Evolutionary conservation across 2,113 vertebrate genomes (phyloP).

Genomic region (Gymnogyps californianus): DNA sequence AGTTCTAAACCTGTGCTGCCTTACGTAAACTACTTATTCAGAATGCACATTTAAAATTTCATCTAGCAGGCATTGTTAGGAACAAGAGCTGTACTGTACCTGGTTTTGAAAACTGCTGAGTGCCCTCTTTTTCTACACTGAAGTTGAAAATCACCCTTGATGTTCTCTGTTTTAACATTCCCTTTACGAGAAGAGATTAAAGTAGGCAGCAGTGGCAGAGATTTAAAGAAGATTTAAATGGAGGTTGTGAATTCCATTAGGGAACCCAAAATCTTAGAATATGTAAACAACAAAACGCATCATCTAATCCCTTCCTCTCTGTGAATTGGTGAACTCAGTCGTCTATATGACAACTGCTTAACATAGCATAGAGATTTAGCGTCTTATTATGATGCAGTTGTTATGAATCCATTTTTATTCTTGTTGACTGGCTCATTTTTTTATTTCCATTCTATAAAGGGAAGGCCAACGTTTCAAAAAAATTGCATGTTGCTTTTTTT

Average conservation of each 20-base stretch:
- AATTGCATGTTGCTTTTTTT: not conserved
- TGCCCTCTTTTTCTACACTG: not conserved
- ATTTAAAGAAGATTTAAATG: slow-evolving; percentile 8
- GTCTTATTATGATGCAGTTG: not conserved
- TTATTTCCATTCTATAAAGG: not conserved
- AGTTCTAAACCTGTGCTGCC: not conserved
- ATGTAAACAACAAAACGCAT: not conserved
- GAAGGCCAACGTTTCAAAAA: not conserved
- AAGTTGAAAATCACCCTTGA: not conserved
- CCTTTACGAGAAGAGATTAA: not conserved
- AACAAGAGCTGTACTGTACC: not conserved
- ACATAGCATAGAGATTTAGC: not conserved
- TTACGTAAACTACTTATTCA: not conserved
- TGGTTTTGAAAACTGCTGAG: slow-evolving; percentile 8
- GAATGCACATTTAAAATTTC: not conserved
- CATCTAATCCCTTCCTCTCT: not conserved
- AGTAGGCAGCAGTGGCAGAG: not conserved
- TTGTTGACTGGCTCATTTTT: not conserved
- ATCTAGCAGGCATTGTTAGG: not conserved
- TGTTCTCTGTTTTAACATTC: not conserved
- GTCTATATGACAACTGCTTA: not conserved
- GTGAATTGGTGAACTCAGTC: not conserved
- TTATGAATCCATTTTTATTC: not conserved
- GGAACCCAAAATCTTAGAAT: not conserved
- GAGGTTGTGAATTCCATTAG: not conserved